Conservation (phyloP, 2,797 vertebrate genomes). For the Discoglossus pictus region DNA sequence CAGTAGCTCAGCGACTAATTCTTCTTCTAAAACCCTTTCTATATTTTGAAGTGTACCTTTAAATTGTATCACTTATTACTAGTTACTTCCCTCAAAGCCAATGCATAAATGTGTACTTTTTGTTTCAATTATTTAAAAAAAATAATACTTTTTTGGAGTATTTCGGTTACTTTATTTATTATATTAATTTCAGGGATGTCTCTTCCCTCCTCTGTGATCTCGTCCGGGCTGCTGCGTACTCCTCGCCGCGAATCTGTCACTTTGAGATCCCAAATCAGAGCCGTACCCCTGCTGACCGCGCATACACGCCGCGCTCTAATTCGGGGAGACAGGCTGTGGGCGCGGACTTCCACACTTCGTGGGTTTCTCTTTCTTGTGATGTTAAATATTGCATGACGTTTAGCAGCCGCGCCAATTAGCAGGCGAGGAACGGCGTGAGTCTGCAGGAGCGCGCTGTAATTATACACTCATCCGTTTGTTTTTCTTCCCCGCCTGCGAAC, state of each 20-base stretch:
- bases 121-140: no score
- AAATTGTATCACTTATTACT: no score
- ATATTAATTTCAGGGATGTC: conserved; percentile 11
- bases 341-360: background rate
- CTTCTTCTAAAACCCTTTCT: no score
- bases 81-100: no score
- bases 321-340: conserved; percentile 1
- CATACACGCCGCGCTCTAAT: conserved; percentile 11
- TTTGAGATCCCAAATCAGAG: conserved; percentile 23
- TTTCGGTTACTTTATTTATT: no score
- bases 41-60: no score
- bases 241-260: background rate
- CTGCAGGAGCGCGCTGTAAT: conserved; percentile 45
- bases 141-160: no score
- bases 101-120: no score
- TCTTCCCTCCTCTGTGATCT: conserved; percentile 23
- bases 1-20: no score
- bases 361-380: conserved; percentile 34
- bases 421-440: conserved; percentile 34
- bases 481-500: conserved; percentile 36
- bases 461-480: conserved; percentile 47
- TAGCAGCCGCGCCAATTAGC: conserved; percentile 44
- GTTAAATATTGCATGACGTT: conserved; percentile 43
- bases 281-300: conserved; percentile 20
- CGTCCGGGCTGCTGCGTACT: conserved; percentile 1